These are phyloP conservation scores for Drosophila mauritiana DNA, from an alignment of 1,140 invertebrate species.

Conservation along the genomic window DNA sequence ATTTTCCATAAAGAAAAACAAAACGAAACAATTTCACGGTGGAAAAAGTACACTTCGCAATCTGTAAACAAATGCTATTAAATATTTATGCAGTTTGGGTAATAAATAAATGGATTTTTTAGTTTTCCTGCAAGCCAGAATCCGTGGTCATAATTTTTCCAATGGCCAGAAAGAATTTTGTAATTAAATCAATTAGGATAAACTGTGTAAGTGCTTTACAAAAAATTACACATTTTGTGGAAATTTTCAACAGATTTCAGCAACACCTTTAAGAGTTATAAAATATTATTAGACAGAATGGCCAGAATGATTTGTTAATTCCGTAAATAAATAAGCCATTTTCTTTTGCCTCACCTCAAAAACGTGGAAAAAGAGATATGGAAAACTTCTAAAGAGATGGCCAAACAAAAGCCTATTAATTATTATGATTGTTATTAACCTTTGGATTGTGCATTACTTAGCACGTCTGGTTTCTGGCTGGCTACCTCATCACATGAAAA, in stretches of 20 bases:
- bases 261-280: too few relatives aligned
- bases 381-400: constrained; percentile 5
- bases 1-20: constrained; percentile 63
- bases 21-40: constrained; percentile 53
- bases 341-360: neutral
- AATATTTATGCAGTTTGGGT: constrained; percentile 38
- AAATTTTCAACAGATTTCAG: too few relatives aligned
- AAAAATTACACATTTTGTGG: too few relatives aligned
- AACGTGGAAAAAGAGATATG: constrained; percentile 30
- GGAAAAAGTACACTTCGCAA: constrained; percentile 13
- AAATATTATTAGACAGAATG: neutral
- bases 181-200: neutral
- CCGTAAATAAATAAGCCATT: neutral
- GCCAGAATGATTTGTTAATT: neutral
- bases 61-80: constrained; percentile 29
- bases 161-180: neutral
- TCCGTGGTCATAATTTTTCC: neutral
- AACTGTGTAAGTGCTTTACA: too few relatives aligned
- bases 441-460: constrained; percentile 41
- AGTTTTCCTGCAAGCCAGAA: too few relatives aligned
- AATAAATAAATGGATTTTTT: constrained; percentile 51
- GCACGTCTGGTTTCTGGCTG: constrained; percentile 25
- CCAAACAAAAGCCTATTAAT: constrained; percentile 39
- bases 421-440: constrained; percentile 54
- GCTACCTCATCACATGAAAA: constrained; percentile 20